A percentile compares a stretch with the other conserved stretches of the same genome.
phyloP scores from a whole-genome alignment of 1,140 invertebrate genomes.

The Penaeus japonicus region DNA sequence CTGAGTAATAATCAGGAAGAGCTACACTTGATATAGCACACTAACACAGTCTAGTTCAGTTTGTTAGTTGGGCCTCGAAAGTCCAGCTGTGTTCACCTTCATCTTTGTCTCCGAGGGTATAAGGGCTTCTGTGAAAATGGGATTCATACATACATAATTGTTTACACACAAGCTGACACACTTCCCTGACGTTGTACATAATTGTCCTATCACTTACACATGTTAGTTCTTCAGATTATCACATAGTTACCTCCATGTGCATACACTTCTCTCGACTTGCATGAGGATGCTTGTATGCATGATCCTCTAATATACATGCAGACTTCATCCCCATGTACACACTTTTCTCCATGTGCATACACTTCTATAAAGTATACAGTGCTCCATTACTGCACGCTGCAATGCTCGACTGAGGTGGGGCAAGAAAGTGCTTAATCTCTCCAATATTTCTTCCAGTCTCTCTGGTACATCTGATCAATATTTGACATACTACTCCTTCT shows the following conservation, averaged over 20 bases:
- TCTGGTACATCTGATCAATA: neutral
- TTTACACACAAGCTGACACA: constrained; percentile 20
- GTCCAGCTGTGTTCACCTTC: too few relatives aligned
- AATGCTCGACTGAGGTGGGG: constrained; percentile 8
- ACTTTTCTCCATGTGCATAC: neutral
- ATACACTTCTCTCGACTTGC: constrained; percentile 19
- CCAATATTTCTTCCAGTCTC: neutral
- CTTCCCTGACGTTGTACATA: neutral
- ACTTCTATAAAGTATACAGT: neutral
- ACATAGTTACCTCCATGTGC: constrained; percentile 4
- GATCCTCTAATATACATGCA: neutral
- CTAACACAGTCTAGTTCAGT: too few relatives aligned
- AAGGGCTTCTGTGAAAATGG: neutral
- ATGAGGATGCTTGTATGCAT: neutral
- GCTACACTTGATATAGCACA: too few relatives aligned
- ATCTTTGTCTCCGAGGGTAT: neutral
- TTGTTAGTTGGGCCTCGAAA: too few relatives aligned
- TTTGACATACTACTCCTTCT: neutral
- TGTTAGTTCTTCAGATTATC: constrained; percentile 2
- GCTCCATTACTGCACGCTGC: constrained; percentile 13
- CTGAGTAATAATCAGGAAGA: too few relatives aligned
- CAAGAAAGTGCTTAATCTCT: neutral
- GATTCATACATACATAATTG: constrained; percentile 19
- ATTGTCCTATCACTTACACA: neutral
- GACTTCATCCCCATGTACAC: neutral